phyloP scores from a whole-genome alignment of 2,888 invertebrate genomes.

The Athetis lepigone region DNA sequence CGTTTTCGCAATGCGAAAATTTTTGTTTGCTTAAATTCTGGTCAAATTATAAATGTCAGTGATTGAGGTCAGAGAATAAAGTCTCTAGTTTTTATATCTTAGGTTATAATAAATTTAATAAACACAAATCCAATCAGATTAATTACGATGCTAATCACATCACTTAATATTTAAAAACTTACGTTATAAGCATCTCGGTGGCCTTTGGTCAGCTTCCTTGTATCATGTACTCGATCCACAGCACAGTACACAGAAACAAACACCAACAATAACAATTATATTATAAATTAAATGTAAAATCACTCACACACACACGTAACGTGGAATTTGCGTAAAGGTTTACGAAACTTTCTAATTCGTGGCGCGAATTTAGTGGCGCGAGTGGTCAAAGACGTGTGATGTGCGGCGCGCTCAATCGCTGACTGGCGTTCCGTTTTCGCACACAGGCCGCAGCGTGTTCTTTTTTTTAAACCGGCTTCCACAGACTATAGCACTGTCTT shows the following conservation, averaged over 20 bases:
- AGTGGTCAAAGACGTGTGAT: slow-evolving; percentile 69
- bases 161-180: slow-evolving; percentile 72
- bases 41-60: slow-evolving; percentile 25
- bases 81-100: not conserved
- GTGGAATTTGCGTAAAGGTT: slow-evolving; percentile 68
- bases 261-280: slow-evolving; percentile 68
- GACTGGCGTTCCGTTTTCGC: slow-evolving; percentile 79
- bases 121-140: slow-evolving; percentile 55
- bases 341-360: slow-evolving; percentile 82
- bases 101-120: slow-evolving; percentile 16
- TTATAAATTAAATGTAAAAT: slow-evolving; percentile 64
- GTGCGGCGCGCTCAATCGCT: slow-evolving; percentile 77
- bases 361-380: slow-evolving; percentile 75
- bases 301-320: slow-evolving; percentile 74
- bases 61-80: slow-evolving; percentile 34
- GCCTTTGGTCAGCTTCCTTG: slow-evolving; percentile 79
- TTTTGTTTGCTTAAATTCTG: slow-evolving; percentile 32
- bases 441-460: slow-evolving; percentile 67
- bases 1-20: slow-evolving; percentile 59
- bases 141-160: slow-evolving; percentile 70
- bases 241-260: slow-evolving; percentile 80
- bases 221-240: slow-evolving; percentile 81
- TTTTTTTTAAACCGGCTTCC: slow-evolving; percentile 73
- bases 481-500: slow-evolving; percentile 62
- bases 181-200: slow-evolving; percentile 87